Evolutionary conservation across 2,888 invertebrate species (phyloP), one percentile per base, ranked within the genome.

Genomic region (Drosophila antonietae): DNA sequence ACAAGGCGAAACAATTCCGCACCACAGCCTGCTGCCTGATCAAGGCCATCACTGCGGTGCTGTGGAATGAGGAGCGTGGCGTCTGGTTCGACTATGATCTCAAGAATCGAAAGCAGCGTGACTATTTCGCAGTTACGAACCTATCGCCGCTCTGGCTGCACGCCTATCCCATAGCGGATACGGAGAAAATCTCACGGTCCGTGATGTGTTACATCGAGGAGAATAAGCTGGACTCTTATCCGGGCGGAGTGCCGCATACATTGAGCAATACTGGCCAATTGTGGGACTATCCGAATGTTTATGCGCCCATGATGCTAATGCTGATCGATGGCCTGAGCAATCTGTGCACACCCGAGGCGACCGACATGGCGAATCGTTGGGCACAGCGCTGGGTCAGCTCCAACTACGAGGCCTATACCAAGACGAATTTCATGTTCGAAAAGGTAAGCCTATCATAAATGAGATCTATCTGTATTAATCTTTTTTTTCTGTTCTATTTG

Each of bases 251-350:
- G 31, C 97, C 97, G 10, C 94, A 96, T 0, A 97, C 97, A 0
- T 92, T 96, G 73, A 94, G 95, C 81, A 95, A 96, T 28, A 96
- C 96, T 0, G 96, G 96, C 2, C 96, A 97, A 91, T 96, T 97
- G 91, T 97, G 98, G 98, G 97, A 97, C 93, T 97, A 95, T 86
- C 97, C 98, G 0, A 98, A 98, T 93, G 98, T 97, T 0, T 98
- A 98, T 98, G 96, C 98, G 0, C 98, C 98, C 0, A 94, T 97
- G 44, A 97, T 98, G 92, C 89, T 98, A 90, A 95, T 98, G 39
- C 93, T 98, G 80, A 95, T 98, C 14, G 94, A 95, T 83, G 97
- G 97, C 0, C 93, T 98, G 55, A 95, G 96, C 20, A 94, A 95
- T 84, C 95, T 97, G 0, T 95, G 94, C 0, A 94, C 95, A 46